These are phyloP conservation scores for Benthochromis sp. DNA, from an alignment of 2,113 vertebrate genomes.

Conservation along the genomic window DNA sequence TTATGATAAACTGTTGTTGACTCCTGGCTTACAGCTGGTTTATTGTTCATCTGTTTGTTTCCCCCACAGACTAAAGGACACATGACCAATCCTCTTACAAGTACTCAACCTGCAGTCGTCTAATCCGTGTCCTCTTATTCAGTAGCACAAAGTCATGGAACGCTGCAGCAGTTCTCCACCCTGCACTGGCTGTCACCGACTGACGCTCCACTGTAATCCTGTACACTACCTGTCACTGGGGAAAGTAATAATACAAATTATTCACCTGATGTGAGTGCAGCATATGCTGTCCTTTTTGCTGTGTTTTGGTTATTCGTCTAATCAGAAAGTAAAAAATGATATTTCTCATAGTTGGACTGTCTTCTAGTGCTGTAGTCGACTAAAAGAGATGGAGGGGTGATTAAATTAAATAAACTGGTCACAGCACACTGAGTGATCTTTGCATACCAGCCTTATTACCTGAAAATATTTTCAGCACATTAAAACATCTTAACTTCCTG, in stretches of 20 bases:
- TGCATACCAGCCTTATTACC: not conserved
- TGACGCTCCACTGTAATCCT: not conserved
- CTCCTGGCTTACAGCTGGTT: constrained; percentile 36
- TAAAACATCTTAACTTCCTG: not conserved
- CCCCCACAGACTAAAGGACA: constrained; percentile 10
- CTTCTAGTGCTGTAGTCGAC: not conserved
- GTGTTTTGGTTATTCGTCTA: not conserved
- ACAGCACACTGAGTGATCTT: not conserved
- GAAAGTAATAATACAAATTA: not conserved
- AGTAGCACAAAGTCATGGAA: not conserved
- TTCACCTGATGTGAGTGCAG: not conserved
- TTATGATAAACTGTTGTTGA: constrained; percentile 40
- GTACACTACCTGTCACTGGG: not conserved
- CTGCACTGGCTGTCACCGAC: not conserved
- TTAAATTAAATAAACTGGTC: not conserved
- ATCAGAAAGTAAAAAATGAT: not conserved
- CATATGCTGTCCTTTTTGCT: not conserved
- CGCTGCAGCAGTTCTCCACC: not conserved
- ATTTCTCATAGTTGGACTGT: not conserved
- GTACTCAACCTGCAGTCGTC: constrained; percentile 6
- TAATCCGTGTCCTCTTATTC: constrained; percentile 29
- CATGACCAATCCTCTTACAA: constrained; percentile 55
- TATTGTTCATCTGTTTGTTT: constrained; percentile 53
- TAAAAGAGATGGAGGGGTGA: not conserved
- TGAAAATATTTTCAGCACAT: not conserved